Percentiles rank a stretch among this genome's conserved stretches.
Conservation (phyloP, 2,797 vertebrate species). For the Ptychobarbus kaznakovi region DNA sequence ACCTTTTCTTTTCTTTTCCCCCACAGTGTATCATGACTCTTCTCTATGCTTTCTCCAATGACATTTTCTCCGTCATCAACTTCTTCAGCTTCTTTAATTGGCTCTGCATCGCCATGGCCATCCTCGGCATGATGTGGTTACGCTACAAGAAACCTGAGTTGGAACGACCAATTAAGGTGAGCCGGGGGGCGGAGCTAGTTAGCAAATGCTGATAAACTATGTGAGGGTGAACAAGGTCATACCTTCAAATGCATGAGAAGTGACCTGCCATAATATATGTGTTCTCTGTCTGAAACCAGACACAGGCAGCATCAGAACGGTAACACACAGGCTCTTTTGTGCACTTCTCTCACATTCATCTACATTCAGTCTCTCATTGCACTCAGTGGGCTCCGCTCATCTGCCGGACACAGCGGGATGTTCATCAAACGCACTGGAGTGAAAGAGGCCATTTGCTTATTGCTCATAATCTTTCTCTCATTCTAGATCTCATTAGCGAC, state of each 20-base stretch:
- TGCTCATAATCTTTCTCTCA: slow-evolving; percentile 38
- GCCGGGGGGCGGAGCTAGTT: slow-evolving; percentile 20
- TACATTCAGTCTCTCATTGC: slow-evolving; percentile 38
- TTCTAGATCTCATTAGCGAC: slow-evolving; percentile 13
- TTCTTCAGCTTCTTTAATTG: slow-evolving; percentile 99
- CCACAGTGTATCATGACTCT: slow-evolving; percentile 93
- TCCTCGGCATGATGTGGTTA: slow-evolving; percentile 96
- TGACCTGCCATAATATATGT: slow-evolving; percentile 4
- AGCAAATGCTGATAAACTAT: background rate
- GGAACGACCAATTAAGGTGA: slow-evolving; percentile 94
- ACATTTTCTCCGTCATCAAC: slow-evolving; percentile 98
- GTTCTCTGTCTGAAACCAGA: background rate
- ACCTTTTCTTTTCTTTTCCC: background rate
- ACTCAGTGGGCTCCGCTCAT: slow-evolving; percentile 43
- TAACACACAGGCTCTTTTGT: slow-evolving; percentile 45
- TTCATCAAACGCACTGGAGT: slow-evolving; percentile 56
- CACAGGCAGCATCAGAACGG: background rate
- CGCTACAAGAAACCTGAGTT: slow-evolving; percentile 92
- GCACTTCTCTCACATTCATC: slow-evolving; percentile 24
- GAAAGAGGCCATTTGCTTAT: slow-evolving; percentile 52
- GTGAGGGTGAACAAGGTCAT: background rate
- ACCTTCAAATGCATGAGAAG: slow-evolving; percentile 13
- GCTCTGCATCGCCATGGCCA: slow-evolving; percentile 96
- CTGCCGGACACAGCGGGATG: slow-evolving; percentile 39
- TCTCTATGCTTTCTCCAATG: slow-evolving; percentile 93